Evolutionary conservation across 2,797 vertebrate species (phyloP), one percentile per base, ranked within the genome.

Genomic region (Acanthornis magna): DNA sequence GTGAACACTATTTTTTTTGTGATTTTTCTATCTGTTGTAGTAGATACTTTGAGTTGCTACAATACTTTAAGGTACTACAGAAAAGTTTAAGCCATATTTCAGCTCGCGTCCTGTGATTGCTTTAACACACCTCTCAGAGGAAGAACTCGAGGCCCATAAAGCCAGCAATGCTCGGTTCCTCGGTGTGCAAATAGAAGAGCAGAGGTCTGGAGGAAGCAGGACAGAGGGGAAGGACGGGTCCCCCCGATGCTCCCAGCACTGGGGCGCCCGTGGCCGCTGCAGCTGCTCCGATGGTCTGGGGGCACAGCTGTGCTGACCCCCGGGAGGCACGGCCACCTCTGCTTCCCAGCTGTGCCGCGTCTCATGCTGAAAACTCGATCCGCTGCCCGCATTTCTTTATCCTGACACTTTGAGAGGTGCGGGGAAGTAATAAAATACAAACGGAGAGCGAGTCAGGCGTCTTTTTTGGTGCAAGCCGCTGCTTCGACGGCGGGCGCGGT

Each of bases 161-260:
- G 48, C 20, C 76, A 13, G n/a, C 32, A 32, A 27, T 0, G 20
- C 38, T 14, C 7, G 26, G 29, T 3, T 53, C 60, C 43, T 55
- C 51, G 17, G 36, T 8, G 16, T 6, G 48, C 54, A 26, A 45
- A 43, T 0, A 70, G 29, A 25, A 47, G 23, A 30, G 27, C 0
- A 30, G 36, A 38, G 55, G 16, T 43, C 47, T 36, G 40, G 20
- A 65, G 57, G 32, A 32, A 50, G 5, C 2, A 13, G 29, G 12
- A 11, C 2, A 1, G 16, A 26, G n/a, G 1, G 10, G 32, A 12
- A 55, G 15, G 14, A 23, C 2, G 30, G 21, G 11, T n/a, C 16
- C 8, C 42, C 50, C 23, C 3, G 20, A 3, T 22, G 29, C 17
- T 54, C 25, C 38, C 42, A 29, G 48, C 19, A 0, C 1, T 6